Percentiles rank a stretch among this genome's conserved stretches.
These are phyloP conservation scores for Ahaetulla prasina DNA, from an alignment of 2,113 vertebrate genomes.

Conservation along the genomic window DNA sequence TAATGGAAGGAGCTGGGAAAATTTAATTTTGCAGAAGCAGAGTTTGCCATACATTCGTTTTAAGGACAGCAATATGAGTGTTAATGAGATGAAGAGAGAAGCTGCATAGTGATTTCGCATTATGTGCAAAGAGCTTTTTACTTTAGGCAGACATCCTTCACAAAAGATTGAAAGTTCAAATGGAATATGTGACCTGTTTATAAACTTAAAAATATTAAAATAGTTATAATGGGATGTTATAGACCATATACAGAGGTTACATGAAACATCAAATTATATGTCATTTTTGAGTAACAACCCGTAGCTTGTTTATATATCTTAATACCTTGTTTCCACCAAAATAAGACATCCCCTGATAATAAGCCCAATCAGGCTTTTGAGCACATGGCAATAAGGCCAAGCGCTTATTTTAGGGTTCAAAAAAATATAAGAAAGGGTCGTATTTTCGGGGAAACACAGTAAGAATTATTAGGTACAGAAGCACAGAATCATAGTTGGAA, in stretches of 20 bases:
- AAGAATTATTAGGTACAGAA: neutral
- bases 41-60: conserved; percentile 45
- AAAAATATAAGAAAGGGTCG: too few relatives aligned
- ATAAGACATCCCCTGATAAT: too few relatives aligned
- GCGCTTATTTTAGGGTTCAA: too few relatives aligned
- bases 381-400: too few relatives aligned
- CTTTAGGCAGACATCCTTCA: conserved; percentile 56
- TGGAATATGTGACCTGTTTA: conserved; percentile 42
- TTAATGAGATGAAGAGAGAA: conserved; percentile 41
- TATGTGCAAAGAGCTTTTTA: conserved; percentile 59
- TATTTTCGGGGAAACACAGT: too few relatives aligned
- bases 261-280: conserved; percentile 25
- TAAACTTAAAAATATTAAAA: conserved; percentile 45
- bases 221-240: conserved; percentile 42
- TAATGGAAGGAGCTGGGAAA: conserved; percentile 62
- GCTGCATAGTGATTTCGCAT: conserved; percentile 44
- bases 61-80: conserved; percentile 44
- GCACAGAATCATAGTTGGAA: neutral
- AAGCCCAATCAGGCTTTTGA: too few relatives aligned
- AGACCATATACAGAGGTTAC: conserved; percentile 32
- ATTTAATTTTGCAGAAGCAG: conserved; percentile 48
- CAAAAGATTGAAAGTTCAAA: conserved; percentile 51
- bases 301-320: conserved; percentile 16
- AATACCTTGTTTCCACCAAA: too few relatives aligned
- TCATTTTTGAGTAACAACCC: conserved; percentile 8